phyloP scores from a whole-genome alignment of 2,888 invertebrate genomes.

The Lepidocyrtinus sp. region DNA sequence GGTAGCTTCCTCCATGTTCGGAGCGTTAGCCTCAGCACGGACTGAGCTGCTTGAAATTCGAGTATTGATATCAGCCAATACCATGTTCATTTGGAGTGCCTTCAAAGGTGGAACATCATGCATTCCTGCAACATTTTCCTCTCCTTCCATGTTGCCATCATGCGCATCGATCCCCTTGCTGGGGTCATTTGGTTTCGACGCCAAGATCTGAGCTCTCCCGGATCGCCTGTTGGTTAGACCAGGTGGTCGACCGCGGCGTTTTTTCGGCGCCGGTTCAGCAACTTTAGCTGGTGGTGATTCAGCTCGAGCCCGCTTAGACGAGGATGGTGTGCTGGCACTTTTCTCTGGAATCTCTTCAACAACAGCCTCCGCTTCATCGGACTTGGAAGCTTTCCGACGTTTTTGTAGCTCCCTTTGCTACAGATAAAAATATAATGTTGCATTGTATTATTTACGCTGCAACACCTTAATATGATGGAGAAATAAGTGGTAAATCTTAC shows the following conservation, averaged over 20 bases:
- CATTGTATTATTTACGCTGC: too few species aligned
- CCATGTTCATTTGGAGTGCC: conserved; percentile 81
- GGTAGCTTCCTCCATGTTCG: too few species aligned
- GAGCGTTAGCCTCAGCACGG: conserved; percentile 79
- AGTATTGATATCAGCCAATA: conserved; percentile 85
- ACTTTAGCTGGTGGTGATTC: conserved; percentile 23
- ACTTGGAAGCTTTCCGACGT: conserved; percentile 50
- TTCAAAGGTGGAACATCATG: conserved; percentile 78
- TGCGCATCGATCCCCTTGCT: conserved; percentile 20
- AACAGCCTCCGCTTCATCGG: conserved; percentile 46
- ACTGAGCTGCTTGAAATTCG: conserved; percentile 83
- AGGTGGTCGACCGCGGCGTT: conserved; percentile 63
- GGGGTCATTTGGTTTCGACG: conserved; percentile 2
- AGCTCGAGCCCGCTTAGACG: not conserved
- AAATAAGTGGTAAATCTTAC: conserved; percentile 71
- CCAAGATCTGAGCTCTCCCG: conserved; percentile 29
- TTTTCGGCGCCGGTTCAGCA: conserved; percentile 51
- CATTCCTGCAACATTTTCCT: conserved; percentile 76
- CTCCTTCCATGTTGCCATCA: conserved; percentile 72
- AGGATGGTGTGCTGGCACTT: not conserved
- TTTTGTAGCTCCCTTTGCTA: conserved; percentile 58
- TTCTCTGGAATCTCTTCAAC: conserved; percentile 44
- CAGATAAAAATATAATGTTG: not conserved
- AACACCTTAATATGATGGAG: not conserved
- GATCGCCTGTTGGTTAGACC: conserved; percentile 45